Percentiles rank a stretch among this genome's conserved stretches.
These are phyloP conservation scores for Indri indri DNA, from an alignment of 2,113 vertebrate genomes.

Conservation along the genomic window DNA sequence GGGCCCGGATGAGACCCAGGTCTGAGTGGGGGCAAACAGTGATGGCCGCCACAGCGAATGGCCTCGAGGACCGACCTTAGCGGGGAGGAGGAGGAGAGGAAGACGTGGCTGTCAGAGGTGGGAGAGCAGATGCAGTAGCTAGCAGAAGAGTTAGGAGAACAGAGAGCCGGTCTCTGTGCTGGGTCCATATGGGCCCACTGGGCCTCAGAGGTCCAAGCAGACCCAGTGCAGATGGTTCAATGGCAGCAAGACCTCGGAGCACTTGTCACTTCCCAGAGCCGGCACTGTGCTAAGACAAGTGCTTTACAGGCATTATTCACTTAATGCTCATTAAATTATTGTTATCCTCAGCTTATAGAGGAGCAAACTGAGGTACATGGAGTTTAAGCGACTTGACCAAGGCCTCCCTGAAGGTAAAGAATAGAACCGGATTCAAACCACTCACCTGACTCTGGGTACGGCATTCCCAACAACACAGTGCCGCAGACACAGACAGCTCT, in stretches of 20 bases:
- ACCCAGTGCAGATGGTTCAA: background rate
- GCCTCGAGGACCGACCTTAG: background rate
- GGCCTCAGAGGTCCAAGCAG: background rate
- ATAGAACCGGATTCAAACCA: background rate
- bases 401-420: background rate
- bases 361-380: background rate
- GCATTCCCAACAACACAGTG: background rate
- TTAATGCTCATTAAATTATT: background rate
- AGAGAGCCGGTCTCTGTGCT: background rate
- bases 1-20: background rate
- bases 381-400: background rate
- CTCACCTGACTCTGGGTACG: too few relatives aligned
- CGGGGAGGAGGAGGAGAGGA: background rate
- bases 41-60: background rate
- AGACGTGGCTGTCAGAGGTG: background rate
- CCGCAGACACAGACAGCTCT: background rate
- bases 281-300: background rate
- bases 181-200: background rate
- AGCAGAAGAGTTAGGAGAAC: too few relatives aligned
- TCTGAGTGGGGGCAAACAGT: background rate
- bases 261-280: background rate
- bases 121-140: background rate
- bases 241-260: background rate
- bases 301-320: background rate
- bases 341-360: background rate